Evolutionary conservation across 2,797 vertebrate genomes (phyloP), one percentile per base, ranked within the genome.

Genomic region (Natrix natrix): DNA sequence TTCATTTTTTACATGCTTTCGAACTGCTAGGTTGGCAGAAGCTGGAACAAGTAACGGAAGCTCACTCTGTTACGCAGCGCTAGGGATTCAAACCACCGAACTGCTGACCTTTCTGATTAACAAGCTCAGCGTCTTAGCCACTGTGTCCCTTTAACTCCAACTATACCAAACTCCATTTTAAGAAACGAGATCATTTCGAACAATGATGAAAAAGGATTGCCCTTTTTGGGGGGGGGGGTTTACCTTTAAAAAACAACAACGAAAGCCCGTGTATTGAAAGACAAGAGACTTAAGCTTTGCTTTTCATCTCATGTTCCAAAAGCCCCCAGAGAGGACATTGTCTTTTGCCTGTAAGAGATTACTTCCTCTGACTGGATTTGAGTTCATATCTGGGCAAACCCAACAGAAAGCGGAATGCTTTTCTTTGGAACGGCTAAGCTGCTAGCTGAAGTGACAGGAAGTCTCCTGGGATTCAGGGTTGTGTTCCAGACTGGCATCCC

Each of bases 291-390:
- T 32, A 94, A 95, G 69, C 55, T 48, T 14, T 63, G 94, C 0
- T 48, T 61, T 78, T 60, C 52, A 1, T 78, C 69, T 3, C 6
- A 52, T 11, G 54, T 5, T 6, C 54, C 61, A 8, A 91, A 93
- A 86, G 86, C 10, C 91, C 63, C 86, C 14, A 0, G 0, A 89
- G 88, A 5, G 37, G 63, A 57, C 55, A 32, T 87, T 91, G 88
- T n/a, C 60, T 91, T 90, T 93, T 93, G 90, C 52, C 92, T 93
- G 56, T 78, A 91, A 92, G 90, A 90, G 92, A 94, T 93, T 92
- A 90, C 78, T 94, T 94, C 78, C 63, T 92, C 78, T 91, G 93
- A 91, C 87, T 94, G 90, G 91, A 89, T 91, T 93, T 94, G 69
- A 74, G 90, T 94, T 90, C 92, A 91, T 91, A 91, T 89, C 59